Base-by-base conservation (phyloP, 2,888 invertebrate species). In the Atrina japonica region DNA sequence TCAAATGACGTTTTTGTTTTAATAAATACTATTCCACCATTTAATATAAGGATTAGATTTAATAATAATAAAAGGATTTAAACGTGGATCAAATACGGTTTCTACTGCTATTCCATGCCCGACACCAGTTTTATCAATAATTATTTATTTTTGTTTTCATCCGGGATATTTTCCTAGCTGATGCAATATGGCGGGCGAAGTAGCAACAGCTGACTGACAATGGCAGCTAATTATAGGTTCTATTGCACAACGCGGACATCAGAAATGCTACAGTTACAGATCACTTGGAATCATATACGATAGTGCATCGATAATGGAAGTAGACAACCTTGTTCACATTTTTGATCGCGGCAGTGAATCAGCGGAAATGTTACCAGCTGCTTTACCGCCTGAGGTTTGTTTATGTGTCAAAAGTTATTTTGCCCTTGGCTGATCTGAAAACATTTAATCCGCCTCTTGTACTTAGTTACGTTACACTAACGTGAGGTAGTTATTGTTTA, bases 291-390 rank as follows among this genome's bases (percentile, higher is more conserved):
- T 50, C 66, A 66, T 66, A 66, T 66, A 66, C 56, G 66, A 45
- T 45, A 58, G n/a, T 29, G 40, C 30, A 21, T 30, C 25, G 6
- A 53, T 50, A 27, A 58, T 65, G 58, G 58, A 58, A 30, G 96
- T 96, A 96, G 96, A 96, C 81, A 95, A 95, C 0, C 95, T 96
- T 91, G 92, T 95, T 82, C 94, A 95, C 82, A 92, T 96, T 30
- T 96, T 96, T 89, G 61, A 29, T n/a, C 29, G 16, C n/a, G 96
- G 95, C 55, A 88, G 95, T 95, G 0, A 87, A 84, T 58, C 67
- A 27, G 56, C 69, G 45, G 81, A 79, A 53, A 78, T 81, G 29
- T 61, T 88, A 69, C 88, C 87, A 60, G 85, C 83, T 65, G 77
- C 76, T 63, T 79, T 89, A 30, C 88, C 88, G 14, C 89, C 89